Evolutionary conservation across 2,113 vertebrate species (phyloP).

Genomic region (Chroicocephalus ridibundus): DNA sequence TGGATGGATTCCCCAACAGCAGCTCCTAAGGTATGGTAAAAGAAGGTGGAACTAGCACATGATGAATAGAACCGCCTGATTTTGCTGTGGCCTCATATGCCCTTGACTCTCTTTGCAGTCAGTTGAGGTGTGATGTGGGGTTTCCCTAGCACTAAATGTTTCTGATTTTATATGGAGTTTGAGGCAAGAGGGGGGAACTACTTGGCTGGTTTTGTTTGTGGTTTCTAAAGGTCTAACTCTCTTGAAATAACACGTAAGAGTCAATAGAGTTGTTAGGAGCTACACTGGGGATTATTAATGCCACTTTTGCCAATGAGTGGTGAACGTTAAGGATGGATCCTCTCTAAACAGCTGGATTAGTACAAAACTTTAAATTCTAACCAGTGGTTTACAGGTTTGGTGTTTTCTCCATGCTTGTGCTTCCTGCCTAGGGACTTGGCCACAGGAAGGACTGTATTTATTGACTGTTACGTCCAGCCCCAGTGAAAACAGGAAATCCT

Average conservation of each 20-base stretch:
- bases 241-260: background rate
- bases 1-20: background rate
- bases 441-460: background rate
- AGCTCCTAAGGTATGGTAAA: background rate
- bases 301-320: background rate
- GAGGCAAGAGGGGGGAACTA: background rate
- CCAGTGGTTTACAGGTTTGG: background rate
- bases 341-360: background rate
- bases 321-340: background rate
- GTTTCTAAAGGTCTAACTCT: background rate
- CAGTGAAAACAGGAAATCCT: background rate
- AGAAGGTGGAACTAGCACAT: background rate
- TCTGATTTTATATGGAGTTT: constrained; percentile 17
- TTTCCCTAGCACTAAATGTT: constrained; percentile 9
- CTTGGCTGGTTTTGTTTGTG: background rate
- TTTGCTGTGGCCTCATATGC: constrained; percentile 16
- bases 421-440: background rate
- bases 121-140: background rate
- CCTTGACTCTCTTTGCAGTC: constrained; percentile 8
- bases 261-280: background rate
- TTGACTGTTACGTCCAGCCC: background rate
- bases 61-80: background rate
- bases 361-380: background rate
- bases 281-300: background rate
- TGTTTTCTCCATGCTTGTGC: background rate